phyloP scores from a whole-genome alignment of 2,113 vertebrate genomes.

The Dasyornis broadbenti region DNA sequence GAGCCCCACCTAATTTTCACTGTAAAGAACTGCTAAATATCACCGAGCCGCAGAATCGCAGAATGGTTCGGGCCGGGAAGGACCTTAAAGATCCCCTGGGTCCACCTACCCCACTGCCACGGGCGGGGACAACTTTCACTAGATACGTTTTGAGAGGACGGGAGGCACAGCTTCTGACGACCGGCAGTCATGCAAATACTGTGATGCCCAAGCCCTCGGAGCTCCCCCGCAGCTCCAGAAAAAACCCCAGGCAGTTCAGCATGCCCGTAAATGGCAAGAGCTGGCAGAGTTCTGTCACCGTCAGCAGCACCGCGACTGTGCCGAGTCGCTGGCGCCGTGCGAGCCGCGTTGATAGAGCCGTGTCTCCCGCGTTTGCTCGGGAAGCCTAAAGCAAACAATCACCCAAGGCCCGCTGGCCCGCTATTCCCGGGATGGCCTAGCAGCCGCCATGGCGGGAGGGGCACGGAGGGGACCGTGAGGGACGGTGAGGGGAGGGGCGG shows the following conservation, averaged over 20 bases:
- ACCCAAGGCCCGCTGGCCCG: not conserved
- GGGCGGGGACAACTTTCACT: not conserved
- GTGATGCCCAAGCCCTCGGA: not conserved
- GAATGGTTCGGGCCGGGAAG: not conserved
- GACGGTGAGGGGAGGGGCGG: not conserved
- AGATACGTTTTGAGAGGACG: not conserved
- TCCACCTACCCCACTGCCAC: not conserved
- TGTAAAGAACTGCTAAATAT: fast-evolving
- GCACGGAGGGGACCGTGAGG: not conserved
- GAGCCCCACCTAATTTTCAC: not conserved
- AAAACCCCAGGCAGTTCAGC: not conserved
- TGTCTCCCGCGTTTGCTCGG: not conserved
- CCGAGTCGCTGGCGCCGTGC: not conserved
- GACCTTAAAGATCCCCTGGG: not conserved
- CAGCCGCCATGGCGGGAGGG: fast-evolving
- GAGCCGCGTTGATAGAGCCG: not conserved
- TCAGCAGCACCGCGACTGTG: fast-evolving
- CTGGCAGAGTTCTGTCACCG: not conserved
- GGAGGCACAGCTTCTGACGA: not conserved
- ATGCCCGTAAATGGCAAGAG: fast-evolving
- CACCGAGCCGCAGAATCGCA: not conserved
- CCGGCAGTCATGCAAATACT: fast-evolving
- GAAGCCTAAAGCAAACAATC: not conserved
- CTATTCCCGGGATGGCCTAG: not conserved
- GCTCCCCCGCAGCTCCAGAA: not conserved